Conservation (phyloP, 2,888 invertebrate genomes). For the Elysia crispata region DNA sequence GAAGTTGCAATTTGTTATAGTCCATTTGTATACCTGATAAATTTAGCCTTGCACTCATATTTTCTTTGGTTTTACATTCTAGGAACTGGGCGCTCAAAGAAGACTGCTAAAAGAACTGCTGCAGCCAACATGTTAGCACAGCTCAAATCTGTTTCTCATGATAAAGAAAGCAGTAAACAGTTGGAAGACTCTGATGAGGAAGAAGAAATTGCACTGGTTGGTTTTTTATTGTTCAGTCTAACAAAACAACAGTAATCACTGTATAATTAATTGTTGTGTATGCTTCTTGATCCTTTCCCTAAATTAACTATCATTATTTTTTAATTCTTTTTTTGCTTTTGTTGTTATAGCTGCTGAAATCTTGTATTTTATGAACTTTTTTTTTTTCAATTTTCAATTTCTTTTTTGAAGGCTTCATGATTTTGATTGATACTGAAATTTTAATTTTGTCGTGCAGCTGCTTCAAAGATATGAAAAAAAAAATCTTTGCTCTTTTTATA, state of each 20-base stretch:
- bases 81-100: slow-evolving; percentile 91
- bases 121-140: slow-evolving; percentile 90
- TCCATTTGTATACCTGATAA: too few species aligned
- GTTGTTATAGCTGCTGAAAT: too few species aligned
- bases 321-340: neutral
- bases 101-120: slow-evolving; percentile 96
- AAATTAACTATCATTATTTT: too few species aligned
- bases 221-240: neutral
- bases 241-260: neutral
- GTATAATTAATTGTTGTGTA: neutral
- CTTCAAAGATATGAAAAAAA: too few species aligned
- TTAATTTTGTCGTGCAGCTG: too few species aligned
- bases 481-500: too few species aligned
- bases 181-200: slow-evolving; percentile 80
- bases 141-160: slow-evolving; percentile 73
- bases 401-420: neutral
- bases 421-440: too few species aligned
- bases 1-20: too few species aligned
- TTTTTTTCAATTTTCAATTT: too few species aligned
- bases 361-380: too few species aligned
- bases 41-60: too few species aligned
- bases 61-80: slow-evolving; percentile 1
- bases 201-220: slow-evolving; percentile 81
- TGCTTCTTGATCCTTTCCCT: too few species aligned
- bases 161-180: slow-evolving; percentile 61